A percentile compares a stretch with the other conserved stretches of the same genome.
Evolutionary conservation across 1,140 invertebrate species (phyloP).

Genomic region (Maconellicoccus hirsutus): DNA sequence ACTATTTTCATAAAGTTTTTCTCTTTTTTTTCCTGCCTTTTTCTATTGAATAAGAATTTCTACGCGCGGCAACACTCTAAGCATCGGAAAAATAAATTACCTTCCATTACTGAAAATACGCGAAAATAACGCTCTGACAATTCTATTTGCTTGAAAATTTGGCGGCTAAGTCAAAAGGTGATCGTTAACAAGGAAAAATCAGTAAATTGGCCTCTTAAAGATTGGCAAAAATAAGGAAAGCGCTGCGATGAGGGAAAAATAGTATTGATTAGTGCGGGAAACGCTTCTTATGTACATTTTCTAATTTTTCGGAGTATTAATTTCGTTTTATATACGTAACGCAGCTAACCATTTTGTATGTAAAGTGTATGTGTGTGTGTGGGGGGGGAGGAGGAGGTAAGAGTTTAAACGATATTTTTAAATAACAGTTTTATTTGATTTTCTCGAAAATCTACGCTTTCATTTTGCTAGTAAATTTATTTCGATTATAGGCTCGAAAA

Average conservation of each 20-base stretch:
- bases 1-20: too few relatives aligned
- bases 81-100: constrained; percentile 1
- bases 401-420: background rate
- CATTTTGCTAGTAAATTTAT: background rate
- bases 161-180: background rate
- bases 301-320: background rate
- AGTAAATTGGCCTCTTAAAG: background rate
- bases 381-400: background rate
- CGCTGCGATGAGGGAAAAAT: background rate
- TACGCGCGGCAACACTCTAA: background rate
- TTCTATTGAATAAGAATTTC: background rate
- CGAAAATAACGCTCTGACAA: background rate
- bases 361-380: too few relatives aligned
- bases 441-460: background rate
- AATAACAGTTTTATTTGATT: background rate
- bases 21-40: too few relatives aligned
- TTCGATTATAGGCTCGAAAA: background rate
- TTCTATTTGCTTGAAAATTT: background rate
- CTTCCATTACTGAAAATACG: background rate
- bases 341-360: too few relatives aligned
- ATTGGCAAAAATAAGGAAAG: background rate
- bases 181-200: background rate
- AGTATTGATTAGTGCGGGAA: background rate
- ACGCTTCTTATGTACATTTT: background rate
- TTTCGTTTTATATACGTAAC: background rate